Evolutionary conservation across 2,888 invertebrate genomes (phyloP), one percentile per base, ranked within the genome.

Genomic region (Prosopocoilus inquinatus): DNA sequence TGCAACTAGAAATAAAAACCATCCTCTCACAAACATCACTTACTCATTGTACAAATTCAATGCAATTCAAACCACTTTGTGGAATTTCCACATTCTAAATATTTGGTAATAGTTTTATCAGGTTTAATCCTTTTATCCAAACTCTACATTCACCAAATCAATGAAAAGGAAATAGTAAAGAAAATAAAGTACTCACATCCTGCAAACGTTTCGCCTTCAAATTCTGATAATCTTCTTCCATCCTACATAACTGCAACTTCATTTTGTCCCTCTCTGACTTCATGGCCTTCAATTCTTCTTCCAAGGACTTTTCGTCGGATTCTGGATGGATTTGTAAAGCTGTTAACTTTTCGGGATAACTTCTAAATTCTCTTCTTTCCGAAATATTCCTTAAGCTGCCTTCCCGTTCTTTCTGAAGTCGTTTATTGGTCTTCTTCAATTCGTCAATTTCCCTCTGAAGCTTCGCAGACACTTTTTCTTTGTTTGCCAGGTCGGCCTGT

Each of bases 401-500:
- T 70, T 91, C 90, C 64, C 89, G 82, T 70, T 90, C 90, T 65
- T 86, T 89, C 69, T 91, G 90, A 67, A 90, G 76, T 69, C 86
- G 84, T 51, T 85, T 80, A 68, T 90, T 88, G 44, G 89, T 90
- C 72, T 88, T 90, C 67, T 85, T 84, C 53, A 88, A 74, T 59
- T 91, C 91, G 36, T 90, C 90, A 41, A 88, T 79, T 69, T 91
- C 91, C 63, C 88, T 85, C 36, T 87, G 88, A 46, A 91, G 78
- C 61, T 88, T 87, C 34, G 82, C 79, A 58, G 90, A 81, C 1
- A 84, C 82, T 64, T 90, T 87, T 67, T 91, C 90, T 73, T 90
- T 90, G 33, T 84, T 83, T 2, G 85, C 82, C 48, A 91, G 71
- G 69, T 91, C 91, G 0, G 86, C 75, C 70, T 91, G 88, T 69